Evolutionary conservation across 2,113 vertebrate species (phyloP).

Genomic region (Bucco capensis): DNA sequence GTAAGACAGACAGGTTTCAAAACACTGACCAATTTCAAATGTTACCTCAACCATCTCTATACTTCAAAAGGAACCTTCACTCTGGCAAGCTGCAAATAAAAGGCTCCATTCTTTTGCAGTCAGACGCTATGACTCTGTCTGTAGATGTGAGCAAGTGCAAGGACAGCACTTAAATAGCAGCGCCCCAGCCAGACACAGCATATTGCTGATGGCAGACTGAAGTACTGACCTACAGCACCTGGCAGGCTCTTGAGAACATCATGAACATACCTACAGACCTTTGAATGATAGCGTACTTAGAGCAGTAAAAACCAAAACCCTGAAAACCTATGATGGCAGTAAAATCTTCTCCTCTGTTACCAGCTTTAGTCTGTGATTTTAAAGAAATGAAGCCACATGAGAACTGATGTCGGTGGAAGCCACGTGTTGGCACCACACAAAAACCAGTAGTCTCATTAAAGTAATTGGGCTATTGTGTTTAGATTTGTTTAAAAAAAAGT

Average conservation of each 20-base stretch:
- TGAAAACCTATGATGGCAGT: neutral
- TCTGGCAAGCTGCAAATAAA: neutral
- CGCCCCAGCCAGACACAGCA: neutral
- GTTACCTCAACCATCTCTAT: neutral
- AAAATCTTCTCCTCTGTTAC: neutral
- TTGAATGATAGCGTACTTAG: neutral
- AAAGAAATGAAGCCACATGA: neutral
- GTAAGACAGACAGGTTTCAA: neutral
- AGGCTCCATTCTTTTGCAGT: neutral
- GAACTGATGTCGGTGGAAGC: neutral
- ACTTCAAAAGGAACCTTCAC: neutral
- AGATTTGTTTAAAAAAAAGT: neutral
- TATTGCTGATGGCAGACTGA: neutral
- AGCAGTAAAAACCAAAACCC: neutral
- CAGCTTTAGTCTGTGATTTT: neutral
- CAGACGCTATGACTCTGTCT: neutral
- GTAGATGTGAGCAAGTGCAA: neutral
- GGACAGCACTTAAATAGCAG: neutral
- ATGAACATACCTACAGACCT: rapidly evolving
- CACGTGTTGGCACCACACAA: neutral
- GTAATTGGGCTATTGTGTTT: neutral
- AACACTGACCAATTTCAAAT: neutral
- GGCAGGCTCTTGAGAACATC: neutral
- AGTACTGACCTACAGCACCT: neutral
- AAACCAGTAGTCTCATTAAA: neutral